phyloP scores from a whole-genome alignment of 2,797 vertebrate species.

The Champsocephalus esox region DNA sequence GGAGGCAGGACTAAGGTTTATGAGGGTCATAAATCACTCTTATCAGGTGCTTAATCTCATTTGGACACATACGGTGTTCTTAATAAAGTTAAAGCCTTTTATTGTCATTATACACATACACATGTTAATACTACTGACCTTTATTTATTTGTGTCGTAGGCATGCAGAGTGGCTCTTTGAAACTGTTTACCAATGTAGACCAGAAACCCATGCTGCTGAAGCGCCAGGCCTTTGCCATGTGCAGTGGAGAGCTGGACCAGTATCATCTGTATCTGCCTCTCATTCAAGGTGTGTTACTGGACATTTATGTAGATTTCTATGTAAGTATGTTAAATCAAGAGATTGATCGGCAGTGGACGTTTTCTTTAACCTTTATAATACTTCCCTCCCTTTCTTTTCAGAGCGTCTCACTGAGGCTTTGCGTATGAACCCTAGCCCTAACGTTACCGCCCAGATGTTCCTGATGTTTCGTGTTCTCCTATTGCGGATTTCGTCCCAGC shows the following conservation, averaged over 20 bases:
- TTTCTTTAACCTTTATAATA: not conserved
- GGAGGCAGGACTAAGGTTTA: no score
- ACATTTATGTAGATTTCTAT: not conserved
- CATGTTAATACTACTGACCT: not conserved
- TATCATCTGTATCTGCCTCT: slow-evolving; percentile 98
- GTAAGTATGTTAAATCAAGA: not conserved
- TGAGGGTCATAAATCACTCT: no score
- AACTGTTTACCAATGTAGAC: slow-evolving; percentile 90
- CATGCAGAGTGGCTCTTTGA: slow-evolving; percentile 96
- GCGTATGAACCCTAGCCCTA: slow-evolving; percentile 89
- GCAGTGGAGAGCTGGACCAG: slow-evolving; percentile 95
- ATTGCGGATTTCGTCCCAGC: slow-evolving; percentile 95
- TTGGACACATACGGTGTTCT: no score
- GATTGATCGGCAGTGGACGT: not conserved
- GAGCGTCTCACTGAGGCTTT: slow-evolving; percentile 96
- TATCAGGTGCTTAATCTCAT: no score
- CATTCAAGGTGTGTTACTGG: slow-evolving; percentile 89
- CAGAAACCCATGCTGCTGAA: slow-evolving; percentile 98
- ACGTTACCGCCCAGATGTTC: slow-evolving; percentile 94
- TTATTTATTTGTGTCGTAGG: slow-evolving; percentile 73
- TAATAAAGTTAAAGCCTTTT: no score
- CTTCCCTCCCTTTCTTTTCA: slow-evolving; percentile 61
- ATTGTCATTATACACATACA: no score
- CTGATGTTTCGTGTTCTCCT: slow-evolving; percentile 96
- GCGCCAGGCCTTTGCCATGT: slow-evolving; percentile 95